phyloP scores from a whole-genome alignment of 2,113 vertebrate species.

The Electrona antarctica region DNA sequence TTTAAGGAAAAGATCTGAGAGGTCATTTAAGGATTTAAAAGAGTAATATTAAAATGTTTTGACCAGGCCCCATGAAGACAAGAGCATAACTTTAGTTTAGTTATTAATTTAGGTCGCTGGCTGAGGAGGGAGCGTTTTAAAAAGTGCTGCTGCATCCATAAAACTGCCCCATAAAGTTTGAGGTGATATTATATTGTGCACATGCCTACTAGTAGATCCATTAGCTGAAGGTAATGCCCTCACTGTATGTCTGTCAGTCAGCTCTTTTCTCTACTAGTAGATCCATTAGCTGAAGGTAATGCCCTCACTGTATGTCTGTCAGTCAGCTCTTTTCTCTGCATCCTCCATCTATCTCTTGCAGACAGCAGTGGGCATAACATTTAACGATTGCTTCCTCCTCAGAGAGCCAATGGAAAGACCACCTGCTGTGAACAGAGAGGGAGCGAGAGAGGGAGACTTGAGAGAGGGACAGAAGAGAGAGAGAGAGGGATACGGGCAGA shows the following conservation, averaged over 20 bases:
- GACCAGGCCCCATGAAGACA: not conserved
- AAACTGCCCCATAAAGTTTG: constrained; percentile 1
- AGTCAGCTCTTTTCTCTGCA: constrained; percentile 25
- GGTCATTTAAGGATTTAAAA: not conserved
- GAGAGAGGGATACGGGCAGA: not conserved
- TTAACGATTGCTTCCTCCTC: constrained; percentile 53
- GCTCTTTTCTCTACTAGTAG: constrained; percentile 26
- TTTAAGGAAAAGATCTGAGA: not conserved
- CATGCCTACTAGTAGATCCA: constrained; percentile 31
- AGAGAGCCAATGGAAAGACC: constrained; percentile 37
- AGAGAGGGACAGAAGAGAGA: not conserved
- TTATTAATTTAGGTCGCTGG: not conserved
- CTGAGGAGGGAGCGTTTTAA: not conserved
- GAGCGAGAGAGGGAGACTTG: not conserved
- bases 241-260: constrained; percentile 9
- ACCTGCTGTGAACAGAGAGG: constrained; percentile 21
- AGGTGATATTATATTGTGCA: constrained; percentile 12
- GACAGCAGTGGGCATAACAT: constrained; percentile 39
- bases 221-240: constrained; percentile 13
- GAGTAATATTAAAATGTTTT: not conserved
- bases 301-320: constrained; percentile 8
- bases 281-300: constrained; percentile 19
- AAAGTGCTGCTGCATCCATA: not conserved
- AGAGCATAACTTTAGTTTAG: not conserved
- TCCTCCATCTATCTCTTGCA: constrained; percentile 32